Base-by-base conservation (phyloP, 2,797 vertebrate genomes). In the Oreortyx pictus region DNA sequence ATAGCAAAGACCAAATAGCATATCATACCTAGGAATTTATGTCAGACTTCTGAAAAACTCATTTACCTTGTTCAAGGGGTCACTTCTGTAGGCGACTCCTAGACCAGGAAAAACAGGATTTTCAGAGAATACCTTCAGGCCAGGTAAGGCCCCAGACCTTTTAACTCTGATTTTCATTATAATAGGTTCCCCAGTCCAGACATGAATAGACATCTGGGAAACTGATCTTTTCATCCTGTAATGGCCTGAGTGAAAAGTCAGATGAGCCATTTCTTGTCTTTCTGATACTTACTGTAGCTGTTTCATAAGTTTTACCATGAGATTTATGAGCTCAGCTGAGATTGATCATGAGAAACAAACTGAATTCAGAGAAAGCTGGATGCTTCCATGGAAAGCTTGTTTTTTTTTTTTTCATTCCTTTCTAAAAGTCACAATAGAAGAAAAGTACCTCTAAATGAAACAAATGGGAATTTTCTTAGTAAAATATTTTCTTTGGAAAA, bases 51-150 rank as follows among this genome's bases (percentile, higher is more conserved):
- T 90, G 82, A 84, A 89, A 47, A 72, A n/a, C 66, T 94, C 68
- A 50, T 77, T 92, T 89, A 82, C 66, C 47, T 82, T 86, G 61
- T 73, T 93, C 50, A 70, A 91, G 80, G 66, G 95, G 93, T 95
- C 94, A 94, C 54, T 93, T 88, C 60, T 93, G 86, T 66, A 79
- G 83, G 1, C 2, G 20, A 88, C 85, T 94, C 37, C 60, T 79
- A 89, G 71, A 91, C 60, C 82, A 91, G 80, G 90, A 94, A 92
- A 94, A 94, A 83, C 89, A 72, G 92, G 93, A 88, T 95, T 92
- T 84, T 93, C 67, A 65, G 74, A 94, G 80, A 79, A 91, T 94
- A 84, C 85, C 92, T 93, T 43, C 60, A 84, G 90, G 89, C 82
- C 85, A 86, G 33, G 80, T 91, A 86, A 91, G 82, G 93, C 85